These are phyloP conservation scores for Diadophis punctatus DNA, from an alignment of 2,113 vertebrate species.

Conservation along the genomic window DNA sequence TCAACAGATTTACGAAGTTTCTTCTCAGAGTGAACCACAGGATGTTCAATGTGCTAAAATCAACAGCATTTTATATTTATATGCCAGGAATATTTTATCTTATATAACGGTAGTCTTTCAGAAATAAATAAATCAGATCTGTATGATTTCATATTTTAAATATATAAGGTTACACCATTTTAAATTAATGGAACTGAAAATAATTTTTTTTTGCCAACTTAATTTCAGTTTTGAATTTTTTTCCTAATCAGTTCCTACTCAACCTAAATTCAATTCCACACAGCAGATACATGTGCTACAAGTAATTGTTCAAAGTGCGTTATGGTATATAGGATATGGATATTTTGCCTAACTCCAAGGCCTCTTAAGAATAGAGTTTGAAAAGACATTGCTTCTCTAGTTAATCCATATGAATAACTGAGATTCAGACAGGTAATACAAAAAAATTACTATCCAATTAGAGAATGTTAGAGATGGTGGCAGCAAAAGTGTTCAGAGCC, in stretches of 20 bases:
- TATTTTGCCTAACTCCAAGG: constrained; percentile 46
- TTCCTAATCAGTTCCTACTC: constrained; percentile 13
- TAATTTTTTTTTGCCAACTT: background rate
- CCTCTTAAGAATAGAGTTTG: constrained; percentile 39
- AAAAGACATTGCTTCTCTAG: constrained; percentile 54
- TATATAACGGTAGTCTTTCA: constrained; percentile 31
- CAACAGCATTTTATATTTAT: constrained; percentile 36
- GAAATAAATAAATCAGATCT: constrained; percentile 18
- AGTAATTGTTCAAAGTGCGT: constrained; percentile 30
- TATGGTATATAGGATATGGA: constrained; percentile 26
- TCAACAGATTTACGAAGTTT: constrained; percentile 33
- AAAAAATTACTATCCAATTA: constrained; percentile 29
- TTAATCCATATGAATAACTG: constrained; percentile 18
- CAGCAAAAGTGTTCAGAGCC: constrained; percentile 20
- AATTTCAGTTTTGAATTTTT: background rate
- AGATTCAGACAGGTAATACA: constrained; percentile 32
- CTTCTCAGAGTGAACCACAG: constrained; percentile 42
- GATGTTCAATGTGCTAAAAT: constrained; percentile 38
- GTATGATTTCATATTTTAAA: constrained; percentile 24
- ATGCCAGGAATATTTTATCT: constrained; percentile 31
- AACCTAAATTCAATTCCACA: background rate
- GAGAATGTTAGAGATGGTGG: constrained; percentile 15
- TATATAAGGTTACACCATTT: background rate
- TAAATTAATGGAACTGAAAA: constrained; percentile 29
- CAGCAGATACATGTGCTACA: background rate